Percentiles rank a stretch among this genome's conserved stretches.
These are phyloP conservation scores for Plectrocnemia conspersa DNA, from an alignment of 1,140 invertebrate genomes.

Conservation along the genomic window DNA sequence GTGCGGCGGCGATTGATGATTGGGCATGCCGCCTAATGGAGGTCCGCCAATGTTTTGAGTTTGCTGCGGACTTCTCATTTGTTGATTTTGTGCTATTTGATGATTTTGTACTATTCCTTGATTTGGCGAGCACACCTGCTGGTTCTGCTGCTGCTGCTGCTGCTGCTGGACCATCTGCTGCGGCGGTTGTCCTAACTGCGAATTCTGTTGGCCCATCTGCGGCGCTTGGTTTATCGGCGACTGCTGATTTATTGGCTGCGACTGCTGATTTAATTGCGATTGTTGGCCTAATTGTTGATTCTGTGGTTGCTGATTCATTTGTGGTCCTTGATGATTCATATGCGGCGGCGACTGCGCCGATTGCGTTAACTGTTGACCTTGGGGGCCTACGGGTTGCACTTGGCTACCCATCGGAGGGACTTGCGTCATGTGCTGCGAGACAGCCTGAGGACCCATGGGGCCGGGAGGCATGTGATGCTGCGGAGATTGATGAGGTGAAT, in stretches of 20 bases:
- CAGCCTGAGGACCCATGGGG: slow-evolving; percentile 37
- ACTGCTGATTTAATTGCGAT: slow-evolving; percentile 38
- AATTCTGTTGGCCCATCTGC: slow-evolving; percentile 42
- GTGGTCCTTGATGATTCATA: slow-evolving; percentile 43
- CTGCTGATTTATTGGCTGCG: slow-evolving; percentile 46
- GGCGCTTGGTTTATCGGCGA: slow-evolving; percentile 44
- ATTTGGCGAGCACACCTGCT: slow-evolving; percentile 40
- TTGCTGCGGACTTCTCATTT: slow-evolving; percentile 31
- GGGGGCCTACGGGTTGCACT: slow-evolving; percentile 27
- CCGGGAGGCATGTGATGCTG: slow-evolving; percentile 46
- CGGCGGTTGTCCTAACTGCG: slow-evolving; percentile 40
- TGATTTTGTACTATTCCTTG: slow-evolving; percentile 14
- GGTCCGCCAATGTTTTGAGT: slow-evolving; percentile 8
- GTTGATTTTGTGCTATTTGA: slow-evolving; percentile 16
- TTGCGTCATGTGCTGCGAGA: slow-evolving; percentile 43
- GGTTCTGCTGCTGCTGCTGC: slow-evolving; percentile 40
- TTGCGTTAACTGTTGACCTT: slow-evolving; percentile 37
- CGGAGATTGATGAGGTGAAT: slow-evolving; percentile 31
- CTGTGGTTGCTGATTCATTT: slow-evolving; percentile 42
- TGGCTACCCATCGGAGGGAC: slow-evolving; percentile 41
- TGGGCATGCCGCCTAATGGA: slow-evolving; percentile 36
- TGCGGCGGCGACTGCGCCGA: slow-evolving; percentile 50
- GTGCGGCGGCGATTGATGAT: slow-evolving; percentile 44
- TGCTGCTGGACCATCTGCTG: slow-evolving; percentile 45
- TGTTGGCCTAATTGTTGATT: slow-evolving; percentile 15